Percentiles rank a stretch among this genome's conserved stretches.
Conservation (phyloP, 2,113 vertebrate species). For the Poeciliopsis retropinna region DNA sequence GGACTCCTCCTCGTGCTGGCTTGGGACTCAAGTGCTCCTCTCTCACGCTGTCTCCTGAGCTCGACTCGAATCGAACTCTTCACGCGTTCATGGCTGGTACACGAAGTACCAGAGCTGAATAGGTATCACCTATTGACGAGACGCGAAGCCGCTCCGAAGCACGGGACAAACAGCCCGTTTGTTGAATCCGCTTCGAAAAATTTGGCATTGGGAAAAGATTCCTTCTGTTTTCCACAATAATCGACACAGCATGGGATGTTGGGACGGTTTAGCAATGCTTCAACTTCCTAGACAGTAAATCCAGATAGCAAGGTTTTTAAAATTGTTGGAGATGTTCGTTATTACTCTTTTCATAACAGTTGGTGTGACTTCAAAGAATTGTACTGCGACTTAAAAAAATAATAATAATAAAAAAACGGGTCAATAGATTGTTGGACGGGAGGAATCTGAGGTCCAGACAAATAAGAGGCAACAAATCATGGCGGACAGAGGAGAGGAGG, state of each 20-base stretch:
- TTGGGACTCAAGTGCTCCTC: neutral
- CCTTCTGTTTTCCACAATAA: neutral
- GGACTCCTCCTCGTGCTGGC: neutral
- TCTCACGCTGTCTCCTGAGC: neutral
- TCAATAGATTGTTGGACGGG: conserved; percentile 13
- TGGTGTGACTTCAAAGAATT: conserved; percentile 4
- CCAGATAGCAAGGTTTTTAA: neutral
- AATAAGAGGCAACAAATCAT: conserved; percentile 19
- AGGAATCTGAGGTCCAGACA: conserved; percentile 18
- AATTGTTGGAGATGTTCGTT: neutral
- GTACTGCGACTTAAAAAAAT: conserved; percentile 22
- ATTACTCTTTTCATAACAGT: neutral
- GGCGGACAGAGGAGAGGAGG: conserved; percentile 12
- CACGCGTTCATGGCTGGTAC: conserved; percentile 68
- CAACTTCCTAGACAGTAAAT: neutral
- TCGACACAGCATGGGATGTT: neutral
- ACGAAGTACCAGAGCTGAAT: conserved; percentile 46
- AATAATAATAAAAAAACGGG: neutral
- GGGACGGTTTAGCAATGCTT: neutral
- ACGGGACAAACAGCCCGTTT: neutral
- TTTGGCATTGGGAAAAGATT: neutral
- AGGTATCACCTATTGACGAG: neutral
- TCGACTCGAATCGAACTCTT: conserved; percentile 5
- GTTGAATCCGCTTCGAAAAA: neutral
- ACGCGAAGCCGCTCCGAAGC: conserved; percentile 2